Evolutionary conservation across 2,888 invertebrate species (phyloP), one percentile per base, ranked within the genome.

Genomic region (Agrochola circellaris): DNA sequence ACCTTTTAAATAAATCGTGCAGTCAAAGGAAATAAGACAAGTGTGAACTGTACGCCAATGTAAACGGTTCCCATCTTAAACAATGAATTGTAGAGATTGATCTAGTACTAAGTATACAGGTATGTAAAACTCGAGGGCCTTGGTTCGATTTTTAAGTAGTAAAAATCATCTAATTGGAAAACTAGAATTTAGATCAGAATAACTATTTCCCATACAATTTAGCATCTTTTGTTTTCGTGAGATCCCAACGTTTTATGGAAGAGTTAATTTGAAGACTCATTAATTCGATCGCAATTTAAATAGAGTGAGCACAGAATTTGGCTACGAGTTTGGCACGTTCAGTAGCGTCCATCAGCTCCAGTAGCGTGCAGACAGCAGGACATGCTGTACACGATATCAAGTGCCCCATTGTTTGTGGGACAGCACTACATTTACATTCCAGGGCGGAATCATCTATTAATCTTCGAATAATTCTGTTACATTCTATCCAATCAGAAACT

Each of bases 1-100:
- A 86, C 86, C 87, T 89, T 88, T 75, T 72, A 54, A 81, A 77
- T 87, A 77, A 86, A 79, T 80, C 81, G 80, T 87, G 79, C 76
- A 86, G 60, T 42, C 76, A 67, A 65, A 79, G 82, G 64, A 77
- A 82, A 74, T 77, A 67, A 75, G 77, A 65, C 30, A 88, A 77
- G 79, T 76, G 77, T 73, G 68, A 73, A 62, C 42, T 75, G 45
- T 51, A 26, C 23, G 62, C 34, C 13, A 66, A 72, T 66, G 30
- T 62, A 48, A 30, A n/a, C 17, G 69, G 82, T 86, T 84, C 82
- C 45, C 72, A 64, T 62, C 45, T 48, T 54, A 15, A 64, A 79
- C 74, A 79, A 84, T 82, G 42, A 64, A 42, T 64, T 73, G 42
- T 66, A 17, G 11, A 65, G 56, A 69, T 54, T 67, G 26, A 38